phyloP scores from a whole-genome alignment of 2,888 invertebrate species.

The Leptinotarsa rubiginosa region DNA sequence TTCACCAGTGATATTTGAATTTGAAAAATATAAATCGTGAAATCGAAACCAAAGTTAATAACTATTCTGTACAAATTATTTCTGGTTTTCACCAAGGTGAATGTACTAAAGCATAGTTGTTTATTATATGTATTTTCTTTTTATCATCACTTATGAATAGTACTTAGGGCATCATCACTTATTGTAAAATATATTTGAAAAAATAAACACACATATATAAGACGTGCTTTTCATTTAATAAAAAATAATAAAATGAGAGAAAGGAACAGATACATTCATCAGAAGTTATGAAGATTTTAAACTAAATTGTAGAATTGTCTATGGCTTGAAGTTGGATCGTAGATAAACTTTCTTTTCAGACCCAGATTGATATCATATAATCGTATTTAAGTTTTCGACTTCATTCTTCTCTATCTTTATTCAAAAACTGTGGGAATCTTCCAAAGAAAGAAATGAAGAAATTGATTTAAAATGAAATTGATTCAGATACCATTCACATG shows the following conservation, averaged over 20 bases:
- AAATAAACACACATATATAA: slow-evolving; percentile 52
- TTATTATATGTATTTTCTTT: slow-evolving; percentile 11
- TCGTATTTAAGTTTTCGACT: too few relatives aligned
- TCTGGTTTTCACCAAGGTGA: slow-evolving; percentile 46
- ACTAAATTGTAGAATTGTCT: too few relatives aligned
- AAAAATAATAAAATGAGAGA: background rate
- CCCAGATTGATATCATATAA: too few relatives aligned
- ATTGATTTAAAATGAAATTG: too few relatives aligned
- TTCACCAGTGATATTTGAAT: background rate
- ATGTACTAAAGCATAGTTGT: slow-evolving; percentile 55
- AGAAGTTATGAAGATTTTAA: too few relatives aligned
- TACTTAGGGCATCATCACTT: slow-evolving; percentile 50
- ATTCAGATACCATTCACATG: too few relatives aligned
- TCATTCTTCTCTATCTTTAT: too few relatives aligned
- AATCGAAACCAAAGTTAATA: slow-evolving; percentile 53
- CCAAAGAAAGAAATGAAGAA: too few relatives aligned
- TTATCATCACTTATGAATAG: slow-evolving; percentile 8
- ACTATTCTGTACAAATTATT: slow-evolving; percentile 46
- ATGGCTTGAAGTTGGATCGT: too few relatives aligned
- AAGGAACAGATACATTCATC: too few relatives aligned
- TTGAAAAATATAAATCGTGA: slow-evolving; percentile 44
- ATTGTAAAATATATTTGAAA: slow-evolving; percentile 52
- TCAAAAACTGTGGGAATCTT: too few relatives aligned
- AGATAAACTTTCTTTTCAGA: too few relatives aligned
- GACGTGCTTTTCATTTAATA: background rate